Evolutionary conservation across 2,888 invertebrate species (phyloP), one percentile per base, ranked within the genome.

Genomic region (Nasonovia ribisnigri): DNA sequence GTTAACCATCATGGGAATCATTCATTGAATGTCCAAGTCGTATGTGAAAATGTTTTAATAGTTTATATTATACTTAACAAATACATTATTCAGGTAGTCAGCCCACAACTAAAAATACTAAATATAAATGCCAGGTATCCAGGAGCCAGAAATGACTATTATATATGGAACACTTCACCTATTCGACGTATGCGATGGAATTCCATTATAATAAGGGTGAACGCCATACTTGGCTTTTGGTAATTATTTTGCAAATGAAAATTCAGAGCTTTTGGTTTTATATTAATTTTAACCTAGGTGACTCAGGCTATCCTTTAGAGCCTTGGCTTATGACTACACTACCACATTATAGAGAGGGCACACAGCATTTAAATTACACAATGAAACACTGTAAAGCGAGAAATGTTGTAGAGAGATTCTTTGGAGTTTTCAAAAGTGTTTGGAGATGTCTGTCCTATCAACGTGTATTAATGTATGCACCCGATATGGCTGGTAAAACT

Each of bases 21-120:
- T 24, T 88, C 88, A 54, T 36, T 88, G 88, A 88, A 57, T 42
- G 88, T 88, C 3, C 57, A 88, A 57, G 54, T 57, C 54, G 88
- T 48, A n/a, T 10, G 87, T 87, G 29, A 8, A 87, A 87, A 87
- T 48, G 24, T 87, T 46, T 87, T 57, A 57, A 36, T 54, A 88
- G n/a, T n/a, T n/a, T n/a, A n/a, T 42, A 54, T 88, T 88, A 16
- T 88, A 24, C n/a, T 42, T 51, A 16, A 54, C n/a, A 51, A 88
- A 88, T 24, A 51, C 2, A 26, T 88, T n/a, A 42, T 88, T 88
- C 11, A 88, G 57, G 5, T 54, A 16, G 88, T 88, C 11, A 88
- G 43, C 26, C 20, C 88, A 20, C 54, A 88, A 42, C 86, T 87
- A 48, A n/a, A 87, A 87, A 87, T 87, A 2, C 29, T 84, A 42